Evolutionary conservation across 2,113 vertebrate species (phyloP), one percentile per base, ranked within the genome.

Genomic region (Corythoichthys haematopterus): DNA sequence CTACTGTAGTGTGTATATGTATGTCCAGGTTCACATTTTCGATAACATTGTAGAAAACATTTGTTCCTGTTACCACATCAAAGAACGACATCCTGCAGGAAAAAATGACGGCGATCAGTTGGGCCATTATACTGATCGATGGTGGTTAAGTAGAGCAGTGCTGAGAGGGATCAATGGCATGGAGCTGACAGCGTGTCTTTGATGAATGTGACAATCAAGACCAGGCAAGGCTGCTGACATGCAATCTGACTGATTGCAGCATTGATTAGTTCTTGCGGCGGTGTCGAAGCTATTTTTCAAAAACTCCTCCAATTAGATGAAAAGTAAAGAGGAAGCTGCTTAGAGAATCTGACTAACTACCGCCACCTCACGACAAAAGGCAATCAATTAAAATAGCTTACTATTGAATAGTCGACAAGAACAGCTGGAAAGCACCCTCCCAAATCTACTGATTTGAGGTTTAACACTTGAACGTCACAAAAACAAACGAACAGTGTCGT

Each of bases 181-280:
- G 64, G 60, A 50, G 48, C 66, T 61, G 76, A 55, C 51, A 4
- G 28, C 36, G 37, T 12, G 2, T 33, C 69, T 60, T 50, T 72
- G 73, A 86, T 67, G 82, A 82, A 85, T 80, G 71, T 65, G 62
- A 60, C 70, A 79, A 78, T 84, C 72, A 59, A 38, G 74, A 71
- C 3, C 15, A 20, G 10, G 52, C 50, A 77, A 74, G 52, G 66
- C 69, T 36, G 51, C 68, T 72, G 65, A 70, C 60, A 62, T 70
- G 72, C 57, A 76, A 77, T 72, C 61, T 66, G 46, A 50, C 52
- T 51, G 69, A 79, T 67, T 76, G 78, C 66, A 48, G 52, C 55
- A 81, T 64, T 62, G 74, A 83, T 73, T 63, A 68, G 63, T 63
- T 16, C 28, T 28, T 28, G 38, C 38, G 45, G 43, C 7, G 45